Base-by-base conservation (phyloP, 2,113 vertebrate genomes). In the Fukomys damarensis region DNA sequence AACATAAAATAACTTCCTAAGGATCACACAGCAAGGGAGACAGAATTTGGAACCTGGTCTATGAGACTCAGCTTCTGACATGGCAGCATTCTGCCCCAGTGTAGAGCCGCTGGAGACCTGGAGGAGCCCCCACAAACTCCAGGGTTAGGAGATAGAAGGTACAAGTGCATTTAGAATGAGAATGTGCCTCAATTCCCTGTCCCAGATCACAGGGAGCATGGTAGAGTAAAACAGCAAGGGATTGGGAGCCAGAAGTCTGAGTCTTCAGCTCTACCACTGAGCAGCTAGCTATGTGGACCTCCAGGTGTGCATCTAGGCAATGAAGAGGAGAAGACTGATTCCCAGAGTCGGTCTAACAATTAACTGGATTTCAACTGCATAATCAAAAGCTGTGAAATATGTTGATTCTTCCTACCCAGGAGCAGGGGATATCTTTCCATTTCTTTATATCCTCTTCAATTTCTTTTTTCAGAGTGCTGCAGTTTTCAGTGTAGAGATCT, bases 311-410 rank as follows among this genome's bases (percentile, higher is more conserved):
- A 79, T 32, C n/a, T 38, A 32, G 41, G 91, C 63, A 74, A 80
- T 59, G 35, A 88, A 74, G 35, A 85, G 58, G 17, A 85, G 72
- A 77, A 90, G 20, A 46, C 41, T 35, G 74, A 91, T 43, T 87
- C 8, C 43, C 91, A 76, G 66, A 68, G 66, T 5, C 70, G n/a
- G 17, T 56, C 66, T 87, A 77, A 77, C 22, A 41, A 91, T 77
- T 83, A 82, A 77, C 59, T 82, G 17, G 82, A 90, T 72, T 88
- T 84, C 61, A 72, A 84, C 0, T 43, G 49, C 58, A 84, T 43
- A 85, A 38, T 89, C 80, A 58, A 74, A 95, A 86, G 61, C 20
- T n/a, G n/a, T n/a, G n/a, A n/a, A n/a, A n/a, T n/a, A n/a, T n/a
- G n/a, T n/a, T n/a, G n/a, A n/a, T n/a, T n/a, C n/a, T n/a, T n/a